These are phyloP conservation scores for Silvanus unidentatus DNA, from an alignment of 2,888 invertebrate species.

Conservation along the genomic window DNA sequence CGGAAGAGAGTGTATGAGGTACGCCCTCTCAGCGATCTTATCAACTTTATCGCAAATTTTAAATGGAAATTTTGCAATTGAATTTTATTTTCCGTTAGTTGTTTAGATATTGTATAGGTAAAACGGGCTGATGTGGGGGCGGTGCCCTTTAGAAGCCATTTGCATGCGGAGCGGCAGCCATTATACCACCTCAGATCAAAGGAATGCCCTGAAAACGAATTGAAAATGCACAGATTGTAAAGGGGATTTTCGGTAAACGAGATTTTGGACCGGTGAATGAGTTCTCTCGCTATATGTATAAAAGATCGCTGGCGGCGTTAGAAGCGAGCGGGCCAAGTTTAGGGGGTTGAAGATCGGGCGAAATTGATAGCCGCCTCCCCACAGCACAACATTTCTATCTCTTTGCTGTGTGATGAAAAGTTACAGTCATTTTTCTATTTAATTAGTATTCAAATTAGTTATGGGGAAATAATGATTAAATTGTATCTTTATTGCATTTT, in stretches of 20 bases:
- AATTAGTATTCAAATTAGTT: no score
- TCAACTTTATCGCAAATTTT: no score
- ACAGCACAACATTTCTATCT: slow-evolving; percentile 47
- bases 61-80: no score
- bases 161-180: slow-evolving; percentile 43
- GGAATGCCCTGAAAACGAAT: slow-evolving; percentile 36
- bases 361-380: slow-evolving; percentile 42
- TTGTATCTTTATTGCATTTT: no score
- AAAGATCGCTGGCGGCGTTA: slow-evolving; percentile 23
- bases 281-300: slow-evolving; percentile 32
- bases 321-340: slow-evolving; percentile 41
- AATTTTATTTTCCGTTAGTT: no score
- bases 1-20: no score
- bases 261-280: slow-evolving; percentile 40
- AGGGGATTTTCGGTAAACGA: slow-evolving; percentile 35
- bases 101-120: no score
- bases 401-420: no score
- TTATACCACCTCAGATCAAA: slow-evolving; percentile 43
- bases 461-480: no score
- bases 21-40: no score
- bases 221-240: slow-evolving; percentile 24
- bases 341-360: no score
- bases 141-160: slow-evolving; percentile 39
- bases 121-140: slow-evolving; percentile 22
- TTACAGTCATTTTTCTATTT: no score